These are phyloP conservation scores for Darwinula stevensoni DNA, from an alignment of 2,888 invertebrate species.

Conservation along the genomic window DNA sequence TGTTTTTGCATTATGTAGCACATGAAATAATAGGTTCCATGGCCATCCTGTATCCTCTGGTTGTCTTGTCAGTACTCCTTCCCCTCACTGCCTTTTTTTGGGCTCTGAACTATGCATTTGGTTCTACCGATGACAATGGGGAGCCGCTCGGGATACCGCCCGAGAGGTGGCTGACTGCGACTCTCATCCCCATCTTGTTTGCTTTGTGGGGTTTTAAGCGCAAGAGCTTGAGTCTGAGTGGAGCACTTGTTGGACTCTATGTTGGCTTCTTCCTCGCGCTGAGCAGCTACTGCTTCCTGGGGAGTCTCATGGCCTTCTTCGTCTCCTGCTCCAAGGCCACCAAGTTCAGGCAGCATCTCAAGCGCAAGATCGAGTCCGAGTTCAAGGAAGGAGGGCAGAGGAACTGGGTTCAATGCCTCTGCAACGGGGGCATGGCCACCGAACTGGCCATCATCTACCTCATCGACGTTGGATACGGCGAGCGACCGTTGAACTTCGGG, in stretches of 20 bases:
- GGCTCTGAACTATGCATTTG: too few species aligned
- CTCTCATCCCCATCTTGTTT: conserved; percentile 30
- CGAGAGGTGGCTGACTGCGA: conserved; percentile 30
- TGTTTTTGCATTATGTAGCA: too few species aligned
- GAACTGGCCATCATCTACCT: conserved; percentile 44
- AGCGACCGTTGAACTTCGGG: conserved; percentile 43
- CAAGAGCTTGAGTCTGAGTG: conserved; percentile 34
- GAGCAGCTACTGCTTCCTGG: conserved; percentile 42
- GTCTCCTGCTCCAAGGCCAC: conserved; percentile 49
- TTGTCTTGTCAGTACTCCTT: too few species aligned
- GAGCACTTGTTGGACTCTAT: conserved; percentile 34
- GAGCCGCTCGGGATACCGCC: neutral
- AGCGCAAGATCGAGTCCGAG: conserved; percentile 37
- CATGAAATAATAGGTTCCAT: too few species aligned
- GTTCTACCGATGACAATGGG: too few species aligned
- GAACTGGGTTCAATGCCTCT: conserved; percentile 65
- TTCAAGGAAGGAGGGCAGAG: conserved; percentile 60
- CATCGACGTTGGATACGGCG: conserved; percentile 44
- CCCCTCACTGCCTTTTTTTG: too few species aligned
- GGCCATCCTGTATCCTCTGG: too few species aligned
- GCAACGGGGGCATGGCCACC: conserved; percentile 63
- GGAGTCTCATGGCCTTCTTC: conserved; percentile 42
- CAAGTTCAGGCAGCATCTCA: conserved; percentile 28
- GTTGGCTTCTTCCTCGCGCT: conserved; percentile 46
- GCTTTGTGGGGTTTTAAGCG: conserved; percentile 32